Evolutionary conservation across 1,140 invertebrate species (phyloP), one percentile per base, ranked within the genome.

Genomic region (Microplitis mediator): DNA sequence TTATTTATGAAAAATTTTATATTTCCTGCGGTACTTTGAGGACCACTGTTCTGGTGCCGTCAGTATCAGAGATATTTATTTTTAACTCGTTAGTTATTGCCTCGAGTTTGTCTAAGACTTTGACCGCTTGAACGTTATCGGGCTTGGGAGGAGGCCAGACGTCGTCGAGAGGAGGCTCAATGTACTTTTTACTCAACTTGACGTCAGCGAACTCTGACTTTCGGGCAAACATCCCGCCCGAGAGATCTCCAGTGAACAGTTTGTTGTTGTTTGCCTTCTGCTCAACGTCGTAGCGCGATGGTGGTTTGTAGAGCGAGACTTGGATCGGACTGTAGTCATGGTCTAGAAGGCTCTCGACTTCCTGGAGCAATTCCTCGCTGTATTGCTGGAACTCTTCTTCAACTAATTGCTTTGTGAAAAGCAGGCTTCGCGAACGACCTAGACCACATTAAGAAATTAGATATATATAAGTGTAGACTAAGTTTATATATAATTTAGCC

Each of bases 271-370:
- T 58, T 58, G 52, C 4, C n/a, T 23, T 14, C 52, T 76, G 60
- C 50, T 84, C 81, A 3, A 58, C 65, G 6, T 84, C 79, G 35
- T 80, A 79, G 5, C 84, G 82, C 4, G 78, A 66, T 39, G 78
- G 80, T 39, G 78, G 80, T 72, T 86, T 87, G 65, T 79, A 78
- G 1, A 77, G 77, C 11, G 85, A 85, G 71, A 83, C 73, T 56
- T 83, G 81, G 16, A 81, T 73, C 2, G 84, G 84, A 67, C 84
- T 85, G 75, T 88, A 88, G 74, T 88, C 87, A 73, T 88, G 87
- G 76, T 88, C 87, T 62, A 86, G 62, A 13, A 85, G 69, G 9
- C 83, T 84, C 63, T 85, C 79, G 6, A 82, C 77, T 69, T 85
- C 80, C 51, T 84, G 80, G 63, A 87, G 70, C 45, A 87, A 31